phyloP scores from a whole-genome alignment of 1,140 invertebrate genomes.

The Hermetia illucens region DNA sequence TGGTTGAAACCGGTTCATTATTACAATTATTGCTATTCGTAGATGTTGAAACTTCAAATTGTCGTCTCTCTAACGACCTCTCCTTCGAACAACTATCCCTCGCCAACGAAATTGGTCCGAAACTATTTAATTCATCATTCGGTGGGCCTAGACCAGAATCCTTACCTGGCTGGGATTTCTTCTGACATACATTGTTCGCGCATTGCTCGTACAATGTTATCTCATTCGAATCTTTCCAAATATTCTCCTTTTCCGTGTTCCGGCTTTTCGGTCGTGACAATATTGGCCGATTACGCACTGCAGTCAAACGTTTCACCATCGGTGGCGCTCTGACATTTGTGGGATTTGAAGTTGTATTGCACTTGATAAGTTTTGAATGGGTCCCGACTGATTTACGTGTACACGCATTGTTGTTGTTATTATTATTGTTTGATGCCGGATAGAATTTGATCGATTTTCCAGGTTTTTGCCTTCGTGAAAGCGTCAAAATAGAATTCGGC shows the following conservation, averaged over 20 bases:
- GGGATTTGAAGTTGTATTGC: background rate
- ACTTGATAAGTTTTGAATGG: background rate
- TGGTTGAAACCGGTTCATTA: background rate
- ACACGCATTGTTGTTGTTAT: constrained; percentile 1
- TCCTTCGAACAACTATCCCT: no score
- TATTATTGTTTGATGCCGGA: background rate
- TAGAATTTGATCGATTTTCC: background rate
- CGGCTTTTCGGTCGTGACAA: background rate
- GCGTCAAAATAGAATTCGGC: background rate
- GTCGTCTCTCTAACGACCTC: background rate
- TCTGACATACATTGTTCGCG: background rate
- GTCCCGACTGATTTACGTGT: background rate
- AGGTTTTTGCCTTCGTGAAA: background rate
- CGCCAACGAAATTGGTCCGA: background rate
- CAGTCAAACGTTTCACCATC: background rate
- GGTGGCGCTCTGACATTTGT: background rate
- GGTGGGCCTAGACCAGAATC: background rate
- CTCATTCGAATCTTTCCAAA: background rate
- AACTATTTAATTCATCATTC: background rate
- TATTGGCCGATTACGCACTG: background rate
- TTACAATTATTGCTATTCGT: background rate
- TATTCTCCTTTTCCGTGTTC: background rate
- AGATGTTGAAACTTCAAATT: background rate
- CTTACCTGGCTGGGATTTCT: background rate
- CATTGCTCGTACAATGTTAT: background rate